Base-by-base conservation (phyloP, 2,113 vertebrate species). In the Barnardius zonarius region DNA sequence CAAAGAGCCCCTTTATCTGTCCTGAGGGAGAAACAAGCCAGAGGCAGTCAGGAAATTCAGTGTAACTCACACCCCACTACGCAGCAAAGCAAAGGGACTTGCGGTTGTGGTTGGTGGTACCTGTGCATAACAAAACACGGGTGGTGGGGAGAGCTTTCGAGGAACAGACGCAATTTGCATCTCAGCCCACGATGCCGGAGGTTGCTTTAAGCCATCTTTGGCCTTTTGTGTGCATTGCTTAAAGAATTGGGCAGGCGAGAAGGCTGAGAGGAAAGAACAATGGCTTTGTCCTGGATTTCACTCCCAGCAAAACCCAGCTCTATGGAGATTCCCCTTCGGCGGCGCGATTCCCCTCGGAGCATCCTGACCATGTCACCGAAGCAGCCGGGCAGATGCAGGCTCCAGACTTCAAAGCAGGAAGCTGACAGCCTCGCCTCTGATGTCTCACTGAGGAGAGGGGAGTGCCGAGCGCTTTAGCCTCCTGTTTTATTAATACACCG, bases 401-500 rank as follows among this genome's bases (percentile, higher is more conserved):
- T 55, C 61, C 78, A 78, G 75, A n/a, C 88, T 92, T 91, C 94
- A 95, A 94, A 95, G 93, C 62, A 17, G 2, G 41, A 67, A 86
- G 92, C 73, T 22, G 88, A 81, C 87, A 52, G 95, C 52, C 86
- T 51, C 9, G 59, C 67, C 95, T 96, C 94, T 49, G 96, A 80
- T 93, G 90, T 68, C 87, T 11, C 31, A 7, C 91, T 74, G 66
- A 90, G 94, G 84, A 70, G 93, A 25, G 59, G 93, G 96, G 91
- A 96, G 93, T 12, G 92, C 95, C 88, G 52, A 94, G 94, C 37
- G 95, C 96, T 97, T 92, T 70, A 77, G 96, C 93, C 94, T 98
- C 90, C 88, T 98, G 94, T 97, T 98, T 98, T 96, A 98, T 98
- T 98, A 88, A 98, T 98, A 79, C 3, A n/a, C 96, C 90, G 81